Conservation (phyloP, 92 coral and sea anemone species). For the Porites divaricata region DNA sequence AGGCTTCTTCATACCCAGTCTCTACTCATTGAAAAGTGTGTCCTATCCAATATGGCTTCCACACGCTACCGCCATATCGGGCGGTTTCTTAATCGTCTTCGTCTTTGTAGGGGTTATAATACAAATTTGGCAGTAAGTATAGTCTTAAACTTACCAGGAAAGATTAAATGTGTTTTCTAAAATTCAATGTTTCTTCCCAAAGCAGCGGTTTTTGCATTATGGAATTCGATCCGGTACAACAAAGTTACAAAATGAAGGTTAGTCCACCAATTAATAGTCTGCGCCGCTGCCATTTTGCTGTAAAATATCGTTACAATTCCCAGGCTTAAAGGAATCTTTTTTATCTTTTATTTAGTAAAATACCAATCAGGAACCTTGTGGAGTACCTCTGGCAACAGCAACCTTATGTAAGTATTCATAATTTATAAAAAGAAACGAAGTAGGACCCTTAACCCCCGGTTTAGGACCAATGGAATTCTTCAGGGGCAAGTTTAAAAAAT, state of each 20-base stretch:
- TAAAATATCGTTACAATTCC: background rate
- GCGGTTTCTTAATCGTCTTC: conserved; percentile 79
- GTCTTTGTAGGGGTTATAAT: conserved; percentile 58
- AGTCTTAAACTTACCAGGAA: background rate
- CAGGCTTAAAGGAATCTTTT: background rate
- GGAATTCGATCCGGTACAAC: conserved; percentile 44
- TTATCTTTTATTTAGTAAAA: conserved; percentile 16
- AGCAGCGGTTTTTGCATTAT: conserved; percentile 24
- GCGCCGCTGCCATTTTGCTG: background rate
- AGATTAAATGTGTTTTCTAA: background rate
- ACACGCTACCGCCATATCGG: conserved; percentile 63
- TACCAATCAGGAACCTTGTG: background rate
- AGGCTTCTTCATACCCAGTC: conserved; percentile 29
- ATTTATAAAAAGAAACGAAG: background rate
- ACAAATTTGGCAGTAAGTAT: conserved; percentile 59
- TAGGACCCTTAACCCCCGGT: background rate
- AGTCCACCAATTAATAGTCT: background rate
- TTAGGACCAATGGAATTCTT: too few species aligned
- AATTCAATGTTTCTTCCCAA: background rate
- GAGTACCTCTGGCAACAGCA: background rate
- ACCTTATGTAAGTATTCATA: conserved; percentile 4
- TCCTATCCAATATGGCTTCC: conserved; percentile 69
- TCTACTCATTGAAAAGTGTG: background rate
- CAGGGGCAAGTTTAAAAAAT: too few species aligned
- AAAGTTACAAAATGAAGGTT: conserved; percentile 48